Evolutionary conservation across 2,797 vertebrate species (phyloP).

Genomic region (Anolis apletophallus): DNA sequence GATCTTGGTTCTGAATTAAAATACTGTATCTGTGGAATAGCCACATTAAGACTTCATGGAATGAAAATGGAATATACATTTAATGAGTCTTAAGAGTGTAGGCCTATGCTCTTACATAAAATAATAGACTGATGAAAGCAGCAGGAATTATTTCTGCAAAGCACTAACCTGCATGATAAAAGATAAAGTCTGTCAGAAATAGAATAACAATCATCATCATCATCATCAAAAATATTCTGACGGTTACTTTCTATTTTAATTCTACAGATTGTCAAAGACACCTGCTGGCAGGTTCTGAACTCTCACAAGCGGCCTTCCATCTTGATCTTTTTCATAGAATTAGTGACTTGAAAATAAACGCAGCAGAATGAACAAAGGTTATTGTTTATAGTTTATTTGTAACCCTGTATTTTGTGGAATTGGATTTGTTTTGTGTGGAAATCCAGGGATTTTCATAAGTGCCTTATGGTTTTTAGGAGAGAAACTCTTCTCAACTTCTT

Average conservation of each 20-base stretch:
- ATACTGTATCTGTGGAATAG: neutral
- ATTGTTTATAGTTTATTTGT: neutral
- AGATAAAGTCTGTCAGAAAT: too few species aligned
- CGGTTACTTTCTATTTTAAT: neutral
- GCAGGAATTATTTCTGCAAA: neutral
- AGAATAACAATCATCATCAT: too few species aligned
- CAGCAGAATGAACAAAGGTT: neutral
- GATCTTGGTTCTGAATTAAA: too few species aligned
- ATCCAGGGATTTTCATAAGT: neutral
- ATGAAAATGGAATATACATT: neutral
- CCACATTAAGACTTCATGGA: too few species aligned
- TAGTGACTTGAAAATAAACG: constrained; percentile 17
- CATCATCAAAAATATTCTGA: neutral
- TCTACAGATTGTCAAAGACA: constrained; percentile 2
- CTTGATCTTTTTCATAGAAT: constrained; percentile 38
- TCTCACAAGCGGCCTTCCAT: constrained; percentile 26
- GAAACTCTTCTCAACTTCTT: neutral
- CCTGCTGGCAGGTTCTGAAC: constrained; percentile 15
- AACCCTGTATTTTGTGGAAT: neutral
- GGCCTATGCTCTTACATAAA: neutral
- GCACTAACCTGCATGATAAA: neutral
- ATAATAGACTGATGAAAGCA: neutral
- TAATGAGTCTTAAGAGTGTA: neutral
- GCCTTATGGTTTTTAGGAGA: neutral
- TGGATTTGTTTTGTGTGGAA: neutral